These are phyloP conservation scores for Hedya salicella DNA, from an alignment of 2,888 invertebrate genomes.

Conservation along the genomic window DNA sequence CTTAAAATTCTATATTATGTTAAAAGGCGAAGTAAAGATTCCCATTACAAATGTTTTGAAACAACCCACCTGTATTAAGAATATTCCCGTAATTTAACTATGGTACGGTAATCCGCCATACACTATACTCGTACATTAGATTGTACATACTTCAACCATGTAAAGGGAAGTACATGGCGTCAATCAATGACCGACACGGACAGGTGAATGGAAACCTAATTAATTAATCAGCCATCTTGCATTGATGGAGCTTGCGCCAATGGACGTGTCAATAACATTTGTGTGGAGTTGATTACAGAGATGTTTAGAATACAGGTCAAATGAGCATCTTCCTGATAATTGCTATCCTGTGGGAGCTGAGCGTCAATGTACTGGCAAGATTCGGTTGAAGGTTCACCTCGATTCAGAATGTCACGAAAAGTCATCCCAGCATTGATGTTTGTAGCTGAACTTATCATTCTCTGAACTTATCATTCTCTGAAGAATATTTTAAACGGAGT, in stretches of 20 bases:
- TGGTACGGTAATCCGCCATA: too few species aligned
- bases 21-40: too few species aligned
- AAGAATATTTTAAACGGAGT: too few species aligned
- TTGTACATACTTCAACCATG: slow-evolving; percentile 13
- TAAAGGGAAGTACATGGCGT: slow-evolving; percentile 25
- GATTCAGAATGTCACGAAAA: too few species aligned
- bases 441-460: too few species aligned
- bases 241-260: slow-evolving; percentile 26
- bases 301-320: background rate
- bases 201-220: slow-evolving; percentile 40
- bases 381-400: too few species aligned
- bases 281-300: slow-evolving; percentile 10
- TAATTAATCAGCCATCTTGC: slow-evolving; percentile 37
- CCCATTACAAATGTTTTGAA: too few species aligned
- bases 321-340: background rate
- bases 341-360: background rate
- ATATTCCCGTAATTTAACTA: too few species aligned
- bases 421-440: too few species aligned
- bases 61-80: too few species aligned
- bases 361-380: background rate
- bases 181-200: slow-evolving; percentile 39
- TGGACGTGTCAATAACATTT: slow-evolving; percentile 30
- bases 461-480: too few species aligned
- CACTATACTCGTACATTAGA: background rate
- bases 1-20: too few species aligned